Evolutionary conservation across 1,140 invertebrate species (phyloP), one percentile per base, ranked within the genome.

Genomic region (Hycleus phaleratus): DNA sequence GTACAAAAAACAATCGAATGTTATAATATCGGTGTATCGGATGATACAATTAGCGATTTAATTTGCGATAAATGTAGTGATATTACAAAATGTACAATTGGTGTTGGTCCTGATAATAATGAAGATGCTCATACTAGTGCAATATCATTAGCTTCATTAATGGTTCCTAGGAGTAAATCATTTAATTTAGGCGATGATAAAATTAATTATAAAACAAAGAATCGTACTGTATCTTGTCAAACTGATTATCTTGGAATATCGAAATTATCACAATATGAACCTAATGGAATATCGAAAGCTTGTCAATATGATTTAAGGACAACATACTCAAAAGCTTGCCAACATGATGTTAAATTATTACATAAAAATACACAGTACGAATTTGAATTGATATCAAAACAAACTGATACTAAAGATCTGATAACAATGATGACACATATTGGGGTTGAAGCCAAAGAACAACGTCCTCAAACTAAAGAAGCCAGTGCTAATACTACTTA

Each of bases 1-100:
- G 66, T 74, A 40, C 72, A 70, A 49, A 75, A 74, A 57, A 69
- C 67, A 44, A 72, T 75, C 18, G 71, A 73, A 47, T 70, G 69
- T 3, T 68, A 70, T 42, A 74, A 74, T 46, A 65, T 77, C 38
- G 81, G 75, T 46, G 68, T 73, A 56, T 79, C 78, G 3, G 74
- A 79, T 26, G 71, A 76, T 52, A 75, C 69, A 3, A 68, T 78
- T 12, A 68, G 68, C 43, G 75, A 78, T 52, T 68, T 72, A 24
- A 61, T 75, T 9, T 82, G 81, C 68, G 73, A 75, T 9, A 79
- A 76, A 67, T 82, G 81, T 66, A 73, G 18, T 18, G 18, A 69
- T 10, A 62, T 72, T 0, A 56, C 57, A 26, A 80, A 75, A 55
- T 67, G 63, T n/a, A 72, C 63, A 38, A 64, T 80, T 6, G 75